Evolutionary conservation across 1,140 invertebrate genomes (phyloP).

Genomic region (Pomacea maculata): DNA sequence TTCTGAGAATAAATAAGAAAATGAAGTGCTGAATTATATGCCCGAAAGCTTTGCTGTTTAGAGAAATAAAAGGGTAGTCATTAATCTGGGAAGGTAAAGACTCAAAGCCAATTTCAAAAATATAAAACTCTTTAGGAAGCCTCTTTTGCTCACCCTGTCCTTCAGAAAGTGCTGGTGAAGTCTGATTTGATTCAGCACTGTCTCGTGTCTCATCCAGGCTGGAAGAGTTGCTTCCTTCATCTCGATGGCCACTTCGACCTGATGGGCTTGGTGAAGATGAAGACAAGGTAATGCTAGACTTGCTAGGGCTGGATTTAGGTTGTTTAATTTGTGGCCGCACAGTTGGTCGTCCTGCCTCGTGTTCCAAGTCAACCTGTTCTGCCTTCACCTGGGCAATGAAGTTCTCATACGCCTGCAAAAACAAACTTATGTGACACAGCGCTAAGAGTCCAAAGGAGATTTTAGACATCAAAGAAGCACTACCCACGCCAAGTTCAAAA

Average conservation of each 20-base stretch:
- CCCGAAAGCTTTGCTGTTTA: too few relatives aligned
- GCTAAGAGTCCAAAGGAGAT: constrained; percentile 20
- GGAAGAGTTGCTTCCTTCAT: constrained; percentile 32
- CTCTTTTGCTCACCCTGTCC: background rate
- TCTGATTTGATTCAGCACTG: constrained; percentile 43
- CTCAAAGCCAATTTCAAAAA: too few relatives aligned
- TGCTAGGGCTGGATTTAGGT: constrained; percentile 43
- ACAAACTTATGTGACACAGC: background rate
- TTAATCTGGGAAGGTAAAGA: too few relatives aligned
- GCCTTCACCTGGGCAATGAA: constrained; percentile 66
- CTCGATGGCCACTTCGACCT: background rate
- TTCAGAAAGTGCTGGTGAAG: constrained; percentile 28
- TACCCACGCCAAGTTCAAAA: too few relatives aligned
- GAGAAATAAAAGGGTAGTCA: too few relatives aligned
- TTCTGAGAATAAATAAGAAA: too few relatives aligned
- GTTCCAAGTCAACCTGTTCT: constrained; percentile 64
- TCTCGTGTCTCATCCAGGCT: constrained; percentile 37
- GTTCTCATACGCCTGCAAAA: constrained; percentile 66
- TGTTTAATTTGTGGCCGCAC: constrained; percentile 69
- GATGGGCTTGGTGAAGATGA: constrained; percentile 6
- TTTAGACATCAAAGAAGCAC: background rate
- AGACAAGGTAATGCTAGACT: background rate
- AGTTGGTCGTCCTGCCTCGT: constrained; percentile 47
- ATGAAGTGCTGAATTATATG: too few relatives aligned
- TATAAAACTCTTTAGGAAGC: too few relatives aligned